Evolutionary conservation across 2,888 invertebrate genomes (phyloP).

Genomic region (Ctenicera cuprea): DNA sequence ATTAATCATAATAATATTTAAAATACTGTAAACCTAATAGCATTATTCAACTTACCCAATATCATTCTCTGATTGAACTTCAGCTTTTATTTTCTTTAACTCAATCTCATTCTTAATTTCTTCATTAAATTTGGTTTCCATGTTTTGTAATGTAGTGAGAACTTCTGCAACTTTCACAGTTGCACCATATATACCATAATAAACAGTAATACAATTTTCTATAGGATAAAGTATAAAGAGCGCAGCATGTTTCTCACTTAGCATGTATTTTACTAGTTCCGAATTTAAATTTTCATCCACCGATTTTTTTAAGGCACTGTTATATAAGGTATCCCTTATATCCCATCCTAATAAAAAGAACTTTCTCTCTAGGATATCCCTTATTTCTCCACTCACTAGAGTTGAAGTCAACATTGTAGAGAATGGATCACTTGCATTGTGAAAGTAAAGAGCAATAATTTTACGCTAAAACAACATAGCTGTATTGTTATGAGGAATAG

Average conservation of each 20-base stretch:
- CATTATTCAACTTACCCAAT: constrained; percentile 49
- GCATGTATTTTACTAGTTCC: constrained; percentile 47
- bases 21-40: too few species aligned
- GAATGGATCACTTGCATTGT: constrained; percentile 62
- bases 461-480: constrained; percentile 61
- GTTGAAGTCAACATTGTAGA: constrained; percentile 60
- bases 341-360: constrained; percentile 66
- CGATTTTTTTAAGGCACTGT: constrained; percentile 59
- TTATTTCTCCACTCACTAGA: constrained; percentile 57
- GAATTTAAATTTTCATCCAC: constrained; percentile 54
- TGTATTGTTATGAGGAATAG: background rate
- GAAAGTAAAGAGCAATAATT: constrained; percentile 62
- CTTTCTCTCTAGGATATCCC: constrained; percentile 56
- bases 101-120: constrained; percentile 57
- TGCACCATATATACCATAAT: constrained; percentile 52
- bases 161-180: constrained; percentile 55
- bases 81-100: constrained; percentile 47
- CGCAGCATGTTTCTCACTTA: constrained; percentile 54
- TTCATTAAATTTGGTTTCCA: constrained; percentile 51
- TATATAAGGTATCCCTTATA: constrained; percentile 58
- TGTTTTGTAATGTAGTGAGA: constrained; percentile 55
- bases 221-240: constrained; percentile 61
- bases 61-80: constrained; percentile 54
- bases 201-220: constrained; percentile 52
- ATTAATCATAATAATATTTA: too few species aligned